Percentiles rank a stretch among this genome's conserved stretches.
These are phyloP conservation scores for Hypomecis atomaria DNA, from an alignment of 2,888 invertebrate species.

Conservation along the genomic window DNA sequence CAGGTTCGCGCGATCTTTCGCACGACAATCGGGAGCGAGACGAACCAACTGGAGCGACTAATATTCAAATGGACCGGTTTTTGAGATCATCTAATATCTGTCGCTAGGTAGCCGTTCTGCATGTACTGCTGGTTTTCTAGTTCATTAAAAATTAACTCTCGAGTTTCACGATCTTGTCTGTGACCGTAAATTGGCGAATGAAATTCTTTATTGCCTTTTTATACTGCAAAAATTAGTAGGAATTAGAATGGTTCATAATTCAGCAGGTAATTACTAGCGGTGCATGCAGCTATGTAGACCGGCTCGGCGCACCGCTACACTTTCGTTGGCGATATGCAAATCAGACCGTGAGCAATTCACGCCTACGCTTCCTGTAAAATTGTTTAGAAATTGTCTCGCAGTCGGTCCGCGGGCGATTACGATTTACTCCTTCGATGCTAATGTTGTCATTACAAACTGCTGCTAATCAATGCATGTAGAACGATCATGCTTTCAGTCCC, in stretches of 20 bases:
- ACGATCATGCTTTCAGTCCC: constrained; percentile 26
- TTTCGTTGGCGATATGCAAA: constrained; percentile 79
- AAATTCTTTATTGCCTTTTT: constrained; percentile 34
- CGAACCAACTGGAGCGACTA: constrained; percentile 77
- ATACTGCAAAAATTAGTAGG: constrained; percentile 34
- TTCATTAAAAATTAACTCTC: constrained; percentile 51
- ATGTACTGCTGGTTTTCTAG: constrained; percentile 58
- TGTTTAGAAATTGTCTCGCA: constrained; percentile 55
- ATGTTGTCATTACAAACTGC: constrained; percentile 50
- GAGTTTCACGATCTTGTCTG: constrained; percentile 44
- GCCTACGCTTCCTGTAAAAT: constrained; percentile 59
- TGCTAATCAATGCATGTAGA: constrained; percentile 32
- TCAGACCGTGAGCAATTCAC: constrained; percentile 71
- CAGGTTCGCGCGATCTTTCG: constrained; percentile 70
- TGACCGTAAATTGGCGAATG: constrained; percentile 38
- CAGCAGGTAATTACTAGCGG: constrained; percentile 43
- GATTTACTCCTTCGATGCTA: constrained; percentile 56
- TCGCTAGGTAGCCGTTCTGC: constrained; percentile 54
- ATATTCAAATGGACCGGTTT: constrained; percentile 73
- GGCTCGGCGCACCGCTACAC: constrained; percentile 69
- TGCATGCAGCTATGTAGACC: constrained; percentile 62
- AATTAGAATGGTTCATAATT: constrained; percentile 40
- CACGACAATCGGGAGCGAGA: constrained; percentile 80
- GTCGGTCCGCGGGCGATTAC: constrained; percentile 54
- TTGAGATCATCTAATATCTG: constrained; percentile 56